A percentile compares a stretch with the other conserved stretches of the same genome.
Conservation (phyloP, 2,113 vertebrate species). For the Gambusia holbrooki region DNA sequence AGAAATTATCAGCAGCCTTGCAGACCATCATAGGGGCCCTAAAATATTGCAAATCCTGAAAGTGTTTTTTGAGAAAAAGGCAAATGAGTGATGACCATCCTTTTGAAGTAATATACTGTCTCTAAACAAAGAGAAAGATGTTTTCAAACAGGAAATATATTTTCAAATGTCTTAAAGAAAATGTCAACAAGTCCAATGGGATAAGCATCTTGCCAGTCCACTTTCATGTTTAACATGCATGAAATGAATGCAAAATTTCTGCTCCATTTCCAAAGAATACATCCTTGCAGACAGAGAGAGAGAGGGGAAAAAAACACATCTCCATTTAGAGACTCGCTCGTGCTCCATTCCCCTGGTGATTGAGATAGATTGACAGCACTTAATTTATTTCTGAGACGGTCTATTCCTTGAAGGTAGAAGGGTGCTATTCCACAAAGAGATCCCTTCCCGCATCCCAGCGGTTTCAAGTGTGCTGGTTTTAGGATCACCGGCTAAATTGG, state of each 20-base stretch:
- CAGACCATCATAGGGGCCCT: slow-evolving; percentile 17
- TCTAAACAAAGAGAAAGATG: background rate
- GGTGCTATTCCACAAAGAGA: slow-evolving; percentile 54
- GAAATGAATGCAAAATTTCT: slow-evolving; percentile 30
- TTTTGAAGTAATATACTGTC: background rate
- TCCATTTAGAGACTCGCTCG: slow-evolving; percentile 46
- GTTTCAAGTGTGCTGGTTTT: slow-evolving; percentile 58
- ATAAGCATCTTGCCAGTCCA: slow-evolving; percentile 21
- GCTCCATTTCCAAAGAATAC: slow-evolving; percentile 42
- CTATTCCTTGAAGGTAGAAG: slow-evolving; percentile 61
- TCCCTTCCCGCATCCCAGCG: slow-evolving; percentile 42
- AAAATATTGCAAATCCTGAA: slow-evolving; percentile 1
- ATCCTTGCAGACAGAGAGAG: slow-evolving; percentile 3
- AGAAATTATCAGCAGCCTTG: slow-evolving; percentile 33
- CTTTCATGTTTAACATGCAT: slow-evolving; percentile 33
- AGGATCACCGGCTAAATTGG: slow-evolving; percentile 69
- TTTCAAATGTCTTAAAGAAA: background rate
- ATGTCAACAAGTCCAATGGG: slow-evolving; percentile 36
- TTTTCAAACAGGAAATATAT: background rate
- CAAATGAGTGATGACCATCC: slow-evolving; percentile 3
- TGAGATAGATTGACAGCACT: slow-evolving; percentile 70
- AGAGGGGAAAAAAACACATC: slow-evolving; percentile 17
- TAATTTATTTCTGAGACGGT: slow-evolving; percentile 59
- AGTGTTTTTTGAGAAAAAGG: too few relatives aligned
- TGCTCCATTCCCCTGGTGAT: slow-evolving; percentile 34